Evolutionary conservation across 2,888 invertebrate species (phyloP).

Genomic region (Sarcophaga variegata): DNA sequence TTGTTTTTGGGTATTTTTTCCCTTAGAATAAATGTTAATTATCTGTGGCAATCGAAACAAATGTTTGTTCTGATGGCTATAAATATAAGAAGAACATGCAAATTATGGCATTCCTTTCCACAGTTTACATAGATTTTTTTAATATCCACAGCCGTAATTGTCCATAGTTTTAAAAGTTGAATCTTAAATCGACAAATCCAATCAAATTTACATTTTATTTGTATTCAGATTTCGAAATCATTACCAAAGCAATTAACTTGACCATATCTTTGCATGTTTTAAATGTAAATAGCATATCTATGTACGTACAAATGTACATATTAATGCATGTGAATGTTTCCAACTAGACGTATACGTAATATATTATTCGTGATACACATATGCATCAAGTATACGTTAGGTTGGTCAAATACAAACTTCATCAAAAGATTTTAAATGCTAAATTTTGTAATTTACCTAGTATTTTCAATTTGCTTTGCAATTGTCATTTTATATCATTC

Average conservation of each 20-base stretch:
- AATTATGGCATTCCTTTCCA: no score
- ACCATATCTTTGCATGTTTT: not conserved
- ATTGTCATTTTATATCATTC: constrained; percentile 15
- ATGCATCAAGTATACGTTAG: not conserved
- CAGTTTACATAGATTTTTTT: no score
- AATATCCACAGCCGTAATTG: no score
- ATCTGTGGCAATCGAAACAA: no score
- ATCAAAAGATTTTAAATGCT: not conserved
- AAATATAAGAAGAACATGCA: no score
- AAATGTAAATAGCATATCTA: no score
- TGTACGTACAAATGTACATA: not conserved
- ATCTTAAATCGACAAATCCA: no score
- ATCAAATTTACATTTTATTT: not conserved
- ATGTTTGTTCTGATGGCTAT: no score
- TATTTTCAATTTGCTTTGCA: constrained; percentile 10
- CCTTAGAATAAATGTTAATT: no score
- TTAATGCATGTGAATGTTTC: not conserved
- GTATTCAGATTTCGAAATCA: not conserved
- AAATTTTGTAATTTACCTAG: no score
- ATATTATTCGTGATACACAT: not conserved
- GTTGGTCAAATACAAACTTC: not conserved
- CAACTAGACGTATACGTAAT: not conserved
- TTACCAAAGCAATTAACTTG: not conserved
- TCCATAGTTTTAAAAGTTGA: no score
- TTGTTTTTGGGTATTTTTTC: no score